Evolutionary conservation across 2,797 vertebrate genomes (phyloP), one percentile per base, ranked within the genome.

Genomic region (Centropyge bicolor): DNA sequence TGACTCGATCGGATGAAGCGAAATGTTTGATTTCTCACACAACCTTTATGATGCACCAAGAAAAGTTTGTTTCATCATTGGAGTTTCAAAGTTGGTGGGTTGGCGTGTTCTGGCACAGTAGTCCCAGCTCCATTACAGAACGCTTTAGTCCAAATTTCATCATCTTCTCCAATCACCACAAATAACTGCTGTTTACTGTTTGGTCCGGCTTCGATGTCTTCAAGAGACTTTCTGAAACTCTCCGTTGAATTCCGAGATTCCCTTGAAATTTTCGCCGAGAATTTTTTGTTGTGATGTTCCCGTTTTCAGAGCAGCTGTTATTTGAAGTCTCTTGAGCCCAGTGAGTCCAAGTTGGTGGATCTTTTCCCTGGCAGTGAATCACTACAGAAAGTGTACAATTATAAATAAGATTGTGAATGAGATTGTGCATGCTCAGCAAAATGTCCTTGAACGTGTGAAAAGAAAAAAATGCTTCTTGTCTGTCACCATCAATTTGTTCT

Each of bases 361-460:
- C 27, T 17, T 72, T 63, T 62, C 55, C 55, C 80, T 70, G 75
- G 40, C 17, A 20, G 38, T 22, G 36, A n/a, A 61, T 61, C 22
- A 24, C 52, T 61, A 40, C 40, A 19, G 38, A 57, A 41, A 61
- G 68, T n/a, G n/a, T 22, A 38, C 16, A 27, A 52, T 82, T 75
- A 62, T 80, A 63, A 80, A 82, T 63, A 66, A 63, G 31, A 1
- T 7, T 80, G 31, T 59, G 38, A 35, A 51, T 41, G 56, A 16
- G 27, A 62, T 22, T 11, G 19, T 54, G 69, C 71, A 43, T 4
- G 46, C 63, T 87, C 76, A 82, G 83, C 69, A 38, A 72, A 77
- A 71, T 31, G 27, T 52, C 22, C 67, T 24, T 11, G 48, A 31
- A 75, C 62, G 22, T 24, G 43, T 43, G 31, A 55, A 51, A 20